phyloP scores from a whole-genome alignment of 2,113 vertebrate genomes.

The Laterallus jamaicensis region DNA sequence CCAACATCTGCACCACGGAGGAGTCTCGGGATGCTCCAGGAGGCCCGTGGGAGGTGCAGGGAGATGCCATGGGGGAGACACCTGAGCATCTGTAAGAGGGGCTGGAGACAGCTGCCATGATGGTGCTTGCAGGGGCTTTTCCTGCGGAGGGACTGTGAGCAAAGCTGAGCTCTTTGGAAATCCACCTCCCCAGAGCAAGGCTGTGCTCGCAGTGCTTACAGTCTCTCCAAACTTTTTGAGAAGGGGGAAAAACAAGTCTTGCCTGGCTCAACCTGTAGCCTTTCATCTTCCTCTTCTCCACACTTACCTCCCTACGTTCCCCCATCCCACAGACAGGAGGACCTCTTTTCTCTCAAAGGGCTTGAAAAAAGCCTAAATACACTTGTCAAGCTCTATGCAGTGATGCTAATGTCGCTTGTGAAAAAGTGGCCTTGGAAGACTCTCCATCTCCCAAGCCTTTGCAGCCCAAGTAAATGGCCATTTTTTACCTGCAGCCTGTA shows the following conservation, averaged over 20 bases:
- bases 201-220: not conserved
- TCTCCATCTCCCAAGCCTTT: not conserved
- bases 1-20: not conserved
- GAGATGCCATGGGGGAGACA: not conserved
- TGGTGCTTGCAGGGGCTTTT: not conserved
- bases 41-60: not conserved
- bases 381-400: constrained; percentile 28
- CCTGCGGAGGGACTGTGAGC: not conserved
- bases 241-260: not conserved
- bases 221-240: not conserved
- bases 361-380: not conserved
- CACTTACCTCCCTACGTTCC: not conserved
- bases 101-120: fast-evolving
- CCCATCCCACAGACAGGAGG: not conserved
- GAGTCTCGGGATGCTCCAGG: not conserved
- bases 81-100: not conserved
- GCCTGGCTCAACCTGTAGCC: not conserved
- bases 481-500: constrained; percentile 50
- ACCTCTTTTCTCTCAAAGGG: not conserved
- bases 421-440: constrained; percentile 46
- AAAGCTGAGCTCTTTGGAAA: not conserved
- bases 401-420: constrained; percentile 31
- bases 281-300: not conserved
- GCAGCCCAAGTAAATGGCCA: constrained; percentile 1
- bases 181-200: not conserved